phyloP scores from a whole-genome alignment of 1,140 invertebrate genomes.

The Triops cancriformis region DNA sequence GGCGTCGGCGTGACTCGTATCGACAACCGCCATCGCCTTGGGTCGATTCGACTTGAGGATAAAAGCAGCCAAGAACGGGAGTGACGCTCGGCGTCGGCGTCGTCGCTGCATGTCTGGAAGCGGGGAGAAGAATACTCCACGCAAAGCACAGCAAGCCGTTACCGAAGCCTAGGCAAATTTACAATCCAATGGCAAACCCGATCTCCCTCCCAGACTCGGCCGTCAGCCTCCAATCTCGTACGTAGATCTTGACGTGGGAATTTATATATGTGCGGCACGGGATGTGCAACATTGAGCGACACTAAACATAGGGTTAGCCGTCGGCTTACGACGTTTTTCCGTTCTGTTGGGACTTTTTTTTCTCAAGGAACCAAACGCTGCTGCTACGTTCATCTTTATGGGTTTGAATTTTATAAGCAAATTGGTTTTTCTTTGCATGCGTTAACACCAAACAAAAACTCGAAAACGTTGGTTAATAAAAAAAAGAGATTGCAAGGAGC shows the following conservation, averaged over 20 bases:
- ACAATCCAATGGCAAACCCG: not conserved
- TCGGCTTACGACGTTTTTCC: not conserved
- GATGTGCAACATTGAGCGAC: not conserved
- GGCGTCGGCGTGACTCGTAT: constrained; percentile 11
- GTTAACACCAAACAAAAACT: too few species aligned
- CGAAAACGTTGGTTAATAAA: too few species aligned
- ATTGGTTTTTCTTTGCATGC: too few species aligned
- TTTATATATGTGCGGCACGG: constrained; percentile 5
- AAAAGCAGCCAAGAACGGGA: not conserved
- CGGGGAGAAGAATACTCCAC: too few species aligned
- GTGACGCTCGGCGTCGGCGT: not conserved
- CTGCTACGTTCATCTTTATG: too few species aligned
- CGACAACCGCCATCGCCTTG: not conserved
- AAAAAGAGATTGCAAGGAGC: too few species aligned
- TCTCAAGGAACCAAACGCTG: too few species aligned
- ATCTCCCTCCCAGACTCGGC: not conserved
- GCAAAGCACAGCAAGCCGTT: too few species aligned
- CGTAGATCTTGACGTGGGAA: not conserved
- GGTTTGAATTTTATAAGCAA: too few species aligned
- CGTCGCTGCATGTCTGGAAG: not conserved
- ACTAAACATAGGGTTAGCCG: not conserved
- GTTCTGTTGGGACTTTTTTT: not conserved
- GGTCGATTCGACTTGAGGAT: constrained; percentile 9
- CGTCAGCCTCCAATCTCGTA: not conserved
- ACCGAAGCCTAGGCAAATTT: not conserved